phyloP scores from a whole-genome alignment of 2,113 vertebrate species.

The Epinephelus cyanopodus region DNA sequence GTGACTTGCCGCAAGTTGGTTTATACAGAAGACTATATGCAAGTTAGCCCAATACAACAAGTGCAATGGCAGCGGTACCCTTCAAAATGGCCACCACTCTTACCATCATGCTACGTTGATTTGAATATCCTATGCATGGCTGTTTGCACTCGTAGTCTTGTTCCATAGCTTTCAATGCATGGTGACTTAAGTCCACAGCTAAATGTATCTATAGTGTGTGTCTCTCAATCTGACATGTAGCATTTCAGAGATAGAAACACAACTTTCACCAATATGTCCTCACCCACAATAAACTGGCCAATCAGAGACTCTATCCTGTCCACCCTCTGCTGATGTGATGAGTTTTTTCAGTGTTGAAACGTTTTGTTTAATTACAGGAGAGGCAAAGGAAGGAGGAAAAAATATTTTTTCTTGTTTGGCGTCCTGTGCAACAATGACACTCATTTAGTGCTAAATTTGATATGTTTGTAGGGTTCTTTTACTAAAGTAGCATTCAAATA shows the following conservation, averaged over 20 bases:
- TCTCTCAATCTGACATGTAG: no score
- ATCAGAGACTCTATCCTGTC: neutral
- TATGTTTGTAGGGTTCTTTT: conserved; percentile 13
- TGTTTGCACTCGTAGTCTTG: neutral
- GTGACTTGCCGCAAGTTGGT: no score
- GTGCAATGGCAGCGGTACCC: no score
- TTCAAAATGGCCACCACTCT: no score
- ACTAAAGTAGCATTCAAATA: neutral
- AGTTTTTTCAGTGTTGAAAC: conserved; percentile 32
- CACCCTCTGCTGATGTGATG: neutral
- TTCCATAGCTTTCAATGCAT: neutral
- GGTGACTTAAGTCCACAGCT: no score
- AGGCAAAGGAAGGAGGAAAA: conserved; percentile 2
- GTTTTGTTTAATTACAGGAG: conserved; percentile 43
- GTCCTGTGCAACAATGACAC: neutral
- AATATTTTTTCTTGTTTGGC: conserved; percentile 21
- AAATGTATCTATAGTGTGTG: neutral
- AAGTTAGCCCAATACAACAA: no score
- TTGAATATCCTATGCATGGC: no score
- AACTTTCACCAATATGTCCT: neutral
- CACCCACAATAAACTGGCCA: neutral
- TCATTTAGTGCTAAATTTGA: conserved; percentile 29
- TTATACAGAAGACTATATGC: no score
- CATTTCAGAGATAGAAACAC: no score
- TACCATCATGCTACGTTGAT: no score